A percentile compares a stretch with the other conserved stretches of the same genome.
Conservation (phyloP, 2,113 vertebrate genomes). For the Colossoma macropomum region DNA sequence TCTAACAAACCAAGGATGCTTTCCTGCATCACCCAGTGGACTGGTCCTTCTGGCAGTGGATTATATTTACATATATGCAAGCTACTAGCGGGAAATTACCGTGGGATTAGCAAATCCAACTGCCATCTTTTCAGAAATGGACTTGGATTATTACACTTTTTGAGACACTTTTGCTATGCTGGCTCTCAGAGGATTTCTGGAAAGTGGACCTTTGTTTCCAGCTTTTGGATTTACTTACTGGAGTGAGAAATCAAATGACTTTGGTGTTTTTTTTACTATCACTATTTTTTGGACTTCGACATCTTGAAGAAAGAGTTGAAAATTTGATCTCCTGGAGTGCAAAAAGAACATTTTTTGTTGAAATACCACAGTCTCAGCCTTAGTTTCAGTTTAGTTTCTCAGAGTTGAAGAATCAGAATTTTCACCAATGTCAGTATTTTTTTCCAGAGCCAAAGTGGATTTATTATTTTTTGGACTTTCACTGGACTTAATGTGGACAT, state of each 20-base stretch:
- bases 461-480: constrained; percentile 27
- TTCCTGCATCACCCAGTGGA: constrained; percentile 20
- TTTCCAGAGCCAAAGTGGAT: constrained; percentile 20
- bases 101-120: constrained; percentile 41
- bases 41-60: constrained; percentile 43
- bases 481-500: constrained; percentile 19
- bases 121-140: constrained; percentile 10
- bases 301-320: constrained; percentile 13
- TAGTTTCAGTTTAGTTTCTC: constrained; percentile 18
- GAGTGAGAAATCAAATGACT: not conserved
- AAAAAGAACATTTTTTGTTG: not conserved
- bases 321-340: not conserved
- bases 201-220: not conserved
- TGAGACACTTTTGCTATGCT: not conserved
- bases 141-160: constrained; percentile 41
- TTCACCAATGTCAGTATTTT: constrained; percentile 23
- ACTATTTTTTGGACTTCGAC: not conserved
- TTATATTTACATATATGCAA: constrained; percentile 38
- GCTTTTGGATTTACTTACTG: constrained; percentile 5
- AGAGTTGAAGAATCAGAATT: not conserved
- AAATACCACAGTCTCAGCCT: not conserved
- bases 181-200: constrained; percentile 17
- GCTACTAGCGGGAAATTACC: constrained; percentile 14
- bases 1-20: constrained; percentile 17
- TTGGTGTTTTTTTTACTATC: not conserved